Conservation (phyloP, 2,113 vertebrate species). For the Dolichallabes microphthalmus region DNA sequence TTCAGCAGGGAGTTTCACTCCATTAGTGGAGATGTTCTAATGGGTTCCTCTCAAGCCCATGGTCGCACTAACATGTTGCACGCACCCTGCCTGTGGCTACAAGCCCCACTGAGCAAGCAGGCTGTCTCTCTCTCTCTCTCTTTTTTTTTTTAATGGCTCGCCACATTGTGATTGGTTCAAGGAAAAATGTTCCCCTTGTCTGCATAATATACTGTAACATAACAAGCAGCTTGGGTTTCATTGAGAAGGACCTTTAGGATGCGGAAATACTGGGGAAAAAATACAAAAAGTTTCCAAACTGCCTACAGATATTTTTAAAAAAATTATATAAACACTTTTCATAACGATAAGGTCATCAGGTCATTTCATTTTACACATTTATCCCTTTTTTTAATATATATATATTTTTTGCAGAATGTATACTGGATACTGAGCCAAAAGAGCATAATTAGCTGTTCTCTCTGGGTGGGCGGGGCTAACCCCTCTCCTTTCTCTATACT, state of each 20-base stretch:
- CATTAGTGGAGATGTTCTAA: constrained; percentile 74
- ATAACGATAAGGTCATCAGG: no score
- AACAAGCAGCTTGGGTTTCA: neutral
- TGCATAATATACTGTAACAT: neutral
- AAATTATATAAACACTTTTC: no score
- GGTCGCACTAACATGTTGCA: constrained; percentile 62
- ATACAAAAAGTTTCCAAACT: neutral
- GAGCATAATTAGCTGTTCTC: neutral
- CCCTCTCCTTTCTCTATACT: neutral
- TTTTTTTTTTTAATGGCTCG: constrained; percentile 8
- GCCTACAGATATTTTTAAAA: neutral
- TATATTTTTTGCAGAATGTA: neutral
- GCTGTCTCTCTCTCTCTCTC: neutral
- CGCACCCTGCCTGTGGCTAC: constrained; percentile 62
- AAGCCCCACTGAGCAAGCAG: neutral
- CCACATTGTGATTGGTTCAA: constrained; percentile 31
- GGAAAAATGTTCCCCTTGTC: neutral
- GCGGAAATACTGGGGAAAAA: neutral
- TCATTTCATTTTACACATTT: neutral
- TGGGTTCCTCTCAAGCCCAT: constrained; percentile 69
- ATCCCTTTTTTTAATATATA: neutral
- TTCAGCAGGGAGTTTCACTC: constrained; percentile 76
- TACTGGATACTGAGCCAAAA: neutral
- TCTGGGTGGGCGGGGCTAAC: neutral
- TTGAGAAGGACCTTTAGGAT: neutral